Conservation (phyloP, 2,113 vertebrate species). For the Ailurus styani region DNA sequence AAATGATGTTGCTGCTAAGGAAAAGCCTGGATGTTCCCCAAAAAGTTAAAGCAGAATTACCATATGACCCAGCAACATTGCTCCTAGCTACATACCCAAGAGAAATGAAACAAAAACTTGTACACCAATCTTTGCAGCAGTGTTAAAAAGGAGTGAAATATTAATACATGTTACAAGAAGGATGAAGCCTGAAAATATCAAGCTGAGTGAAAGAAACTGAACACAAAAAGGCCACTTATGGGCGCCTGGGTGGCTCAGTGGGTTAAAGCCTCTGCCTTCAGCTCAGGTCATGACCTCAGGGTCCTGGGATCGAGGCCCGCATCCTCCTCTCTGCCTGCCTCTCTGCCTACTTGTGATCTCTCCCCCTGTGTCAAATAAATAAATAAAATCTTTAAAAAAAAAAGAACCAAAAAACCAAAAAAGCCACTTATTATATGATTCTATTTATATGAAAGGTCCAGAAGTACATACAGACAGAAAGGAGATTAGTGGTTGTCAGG, state of each 20-base stretch:
- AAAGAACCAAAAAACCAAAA: too few species aligned
- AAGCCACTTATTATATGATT: neutral
- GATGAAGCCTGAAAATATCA: neutral
- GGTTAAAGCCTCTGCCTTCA: too few species aligned
- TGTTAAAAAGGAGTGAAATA: neutral
- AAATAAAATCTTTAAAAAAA: too few species aligned
- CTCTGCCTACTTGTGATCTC: too few species aligned
- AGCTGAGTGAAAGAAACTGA: neutral
- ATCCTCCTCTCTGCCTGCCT: too few species aligned
- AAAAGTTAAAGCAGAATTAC: neutral
- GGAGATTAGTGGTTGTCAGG: neutral
- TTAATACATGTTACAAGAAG: neutral
- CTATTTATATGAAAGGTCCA: neutral
- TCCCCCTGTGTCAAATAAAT: too few species aligned
- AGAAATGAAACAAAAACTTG: neutral
- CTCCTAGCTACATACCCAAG: neutral
- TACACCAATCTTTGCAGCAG: neutral
- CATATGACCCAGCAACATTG: neutral
- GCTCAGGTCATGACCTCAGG: too few species aligned
- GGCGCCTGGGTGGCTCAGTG: too few species aligned
- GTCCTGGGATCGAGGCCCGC: too few species aligned
- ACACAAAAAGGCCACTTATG: neutral
- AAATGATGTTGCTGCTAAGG: neutral
- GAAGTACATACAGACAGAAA: neutral
- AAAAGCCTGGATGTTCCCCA: neutral